Conservation (phyloP, 2,797 vertebrate genomes). For the Vespertilio murinus region DNA sequence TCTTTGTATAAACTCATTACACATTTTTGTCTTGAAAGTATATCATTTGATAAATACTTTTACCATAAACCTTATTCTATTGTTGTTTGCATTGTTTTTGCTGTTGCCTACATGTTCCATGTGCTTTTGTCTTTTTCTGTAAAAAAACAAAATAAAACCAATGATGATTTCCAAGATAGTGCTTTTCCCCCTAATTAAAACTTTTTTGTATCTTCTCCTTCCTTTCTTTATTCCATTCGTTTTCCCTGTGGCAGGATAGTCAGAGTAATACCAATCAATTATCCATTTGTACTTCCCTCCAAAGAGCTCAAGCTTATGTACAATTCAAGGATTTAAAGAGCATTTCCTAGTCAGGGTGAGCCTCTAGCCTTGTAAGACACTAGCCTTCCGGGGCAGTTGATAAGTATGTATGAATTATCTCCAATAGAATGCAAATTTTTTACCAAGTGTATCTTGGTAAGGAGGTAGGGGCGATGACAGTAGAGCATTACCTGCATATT, state of each 20-base stretch:
- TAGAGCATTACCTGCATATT: neutral
- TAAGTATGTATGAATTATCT: neutral
- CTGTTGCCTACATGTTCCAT: neutral
- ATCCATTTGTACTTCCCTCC: neutral
- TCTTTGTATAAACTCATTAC: neutral
- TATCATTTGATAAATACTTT: neutral
- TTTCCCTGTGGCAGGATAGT: neutral
- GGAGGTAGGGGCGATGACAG: neutral
- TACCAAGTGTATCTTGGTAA: neutral
- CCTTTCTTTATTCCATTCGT: constrained; percentile 26
- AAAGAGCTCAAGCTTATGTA: neutral
- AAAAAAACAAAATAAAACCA: neutral
- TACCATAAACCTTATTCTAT: neutral
- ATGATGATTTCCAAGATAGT: neutral
- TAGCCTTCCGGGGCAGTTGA: neutral
- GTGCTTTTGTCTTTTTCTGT: too few species aligned
- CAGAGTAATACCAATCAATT: neutral
- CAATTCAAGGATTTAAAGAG: neutral
- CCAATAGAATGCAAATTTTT: constrained; percentile 34
- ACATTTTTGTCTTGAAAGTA: neutral
- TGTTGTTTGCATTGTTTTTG: neutral
- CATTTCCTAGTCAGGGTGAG: neutral
- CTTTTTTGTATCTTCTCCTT: neutral
- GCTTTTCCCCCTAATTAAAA: neutral
- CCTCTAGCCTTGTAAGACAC: neutral